Evolutionary conservation across 1,140 invertebrate genomes (phyloP), one percentile per base, ranked within the genome.

Genomic region (Calliphora vicina): DNA sequence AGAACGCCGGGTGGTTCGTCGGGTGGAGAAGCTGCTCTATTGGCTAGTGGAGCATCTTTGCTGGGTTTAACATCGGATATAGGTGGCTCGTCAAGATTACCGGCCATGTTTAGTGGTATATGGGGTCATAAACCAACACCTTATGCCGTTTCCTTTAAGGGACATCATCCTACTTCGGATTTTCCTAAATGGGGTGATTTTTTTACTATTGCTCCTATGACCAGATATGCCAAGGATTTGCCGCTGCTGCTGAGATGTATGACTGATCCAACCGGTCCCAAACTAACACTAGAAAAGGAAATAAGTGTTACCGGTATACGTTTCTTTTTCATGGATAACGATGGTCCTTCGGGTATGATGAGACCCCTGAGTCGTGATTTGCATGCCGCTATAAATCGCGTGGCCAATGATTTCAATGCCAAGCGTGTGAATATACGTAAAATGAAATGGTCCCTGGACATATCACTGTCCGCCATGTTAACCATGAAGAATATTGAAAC

Each of bases 31-130:
- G 93, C 92, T 1, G 94, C 94, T 0, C 88, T 96, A 57, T 89
- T 97, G 72, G 93, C 94, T 6, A 91, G 94, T 72, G 96, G 93
- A 9, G 96, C 94, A 8, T 97, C 97, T 0, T 87, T 97, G 0
- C 91, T 97, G 27, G 96, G 97, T 8, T 88, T 98, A 3, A 96
- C 95, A 13, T 96, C 95, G 3, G 97, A 98, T 88, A 94, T 97
- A 76, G 96, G 94, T 0, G 97, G 97, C 1, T 97, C 96, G 0
- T 93, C 96, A 23, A 91, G 97, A 72, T 92, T 98, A 84, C 97
- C 97, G 0, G 94, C 96, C 8, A 94, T 95, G 92, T 97, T 96
- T 87, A 96, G 94, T 87, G 97, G 97, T 17, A 92, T 98, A 72
- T 97, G 95, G 89, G 96, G 96, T 17, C 95, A 98, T 86, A 96